Conservation (phyloP, 2,797 vertebrate species). For the Acipenser ruthenus region DNA sequence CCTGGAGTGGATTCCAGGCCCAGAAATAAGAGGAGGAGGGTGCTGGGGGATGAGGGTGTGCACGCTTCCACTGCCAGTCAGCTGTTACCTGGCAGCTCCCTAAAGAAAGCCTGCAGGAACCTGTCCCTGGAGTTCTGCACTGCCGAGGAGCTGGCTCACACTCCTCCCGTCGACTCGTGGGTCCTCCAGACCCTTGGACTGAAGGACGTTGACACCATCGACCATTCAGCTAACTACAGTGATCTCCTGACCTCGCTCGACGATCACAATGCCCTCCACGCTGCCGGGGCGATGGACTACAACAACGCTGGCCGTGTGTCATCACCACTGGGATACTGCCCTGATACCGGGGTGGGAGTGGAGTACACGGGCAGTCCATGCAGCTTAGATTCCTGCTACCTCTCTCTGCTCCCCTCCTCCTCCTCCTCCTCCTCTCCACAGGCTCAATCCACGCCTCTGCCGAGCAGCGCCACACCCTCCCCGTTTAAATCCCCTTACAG, state of each 20-base stretch:
- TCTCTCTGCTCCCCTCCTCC: background rate
- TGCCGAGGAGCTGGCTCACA: conserved; percentile 39
- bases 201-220: conserved; percentile 82
- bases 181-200: conserved; percentile 83
- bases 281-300: no score
- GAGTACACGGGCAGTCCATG: conserved; percentile 9
- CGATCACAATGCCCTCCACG: background rate
- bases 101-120: conserved; percentile 75
- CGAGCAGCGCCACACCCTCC: conserved; percentile 15
- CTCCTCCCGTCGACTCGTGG: conserved; percentile 73
- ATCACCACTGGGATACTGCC: background rate
- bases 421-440: conserved; percentile 1
- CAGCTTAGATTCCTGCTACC: background rate
- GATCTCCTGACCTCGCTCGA: conserved; percentile 24
- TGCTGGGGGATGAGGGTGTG: conserved; percentile 30
- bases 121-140: conserved; percentile 67
- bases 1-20: conserved; percentile 36
- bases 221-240: conserved; percentile 71
- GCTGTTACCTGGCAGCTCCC: conserved; percentile 31
- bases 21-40: conserved; percentile 57
- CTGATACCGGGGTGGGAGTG: background rate
- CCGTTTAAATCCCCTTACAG: conserved; percentile 22
- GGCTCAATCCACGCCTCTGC: conserved; percentile 13
- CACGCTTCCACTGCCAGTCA: conserved; percentile 28
- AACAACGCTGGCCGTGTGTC: no score